Evolutionary conservation across 1,140 invertebrate species (phyloP).

Genomic region (Scylla paramamosain): DNA sequence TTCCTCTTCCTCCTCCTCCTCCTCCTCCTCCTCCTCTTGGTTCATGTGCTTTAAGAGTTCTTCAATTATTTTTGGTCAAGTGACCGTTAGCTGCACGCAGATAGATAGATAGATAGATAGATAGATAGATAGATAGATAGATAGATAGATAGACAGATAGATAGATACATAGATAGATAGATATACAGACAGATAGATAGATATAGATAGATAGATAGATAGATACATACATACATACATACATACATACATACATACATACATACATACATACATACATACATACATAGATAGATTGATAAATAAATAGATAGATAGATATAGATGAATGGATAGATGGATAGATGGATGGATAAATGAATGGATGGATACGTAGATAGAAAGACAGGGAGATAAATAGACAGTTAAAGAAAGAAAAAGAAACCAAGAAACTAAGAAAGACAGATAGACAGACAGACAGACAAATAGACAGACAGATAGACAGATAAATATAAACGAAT

Average conservation of each 20-base stretch:
- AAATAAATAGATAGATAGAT: neutral
- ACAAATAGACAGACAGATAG: constrained; percentile 29
- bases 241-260: neutral
- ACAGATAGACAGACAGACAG: neutral
- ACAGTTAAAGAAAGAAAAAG: neutral
- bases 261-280: neutral
- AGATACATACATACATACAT: neutral
- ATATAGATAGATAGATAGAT: neutral
- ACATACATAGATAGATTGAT: neutral
- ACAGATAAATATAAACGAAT: neutral
- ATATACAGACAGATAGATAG: neutral
- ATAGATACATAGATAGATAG: neutral
- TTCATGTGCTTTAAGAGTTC: constrained; percentile 13
- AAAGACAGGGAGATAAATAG: neutral
- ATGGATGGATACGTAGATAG: neutral
- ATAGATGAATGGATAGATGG: neutral
- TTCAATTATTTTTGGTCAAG: neutral
- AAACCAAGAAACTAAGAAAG: neutral
- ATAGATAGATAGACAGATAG: neutral
- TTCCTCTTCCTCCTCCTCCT: neutral
- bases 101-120: neutral
- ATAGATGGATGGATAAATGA: neutral
- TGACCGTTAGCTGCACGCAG: neutral
- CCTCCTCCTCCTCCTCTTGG: neutral
- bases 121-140: neutral